phyloP scores from a whole-genome alignment of 1,140 invertebrate species.

The Cecropterus lyciades region DNA sequence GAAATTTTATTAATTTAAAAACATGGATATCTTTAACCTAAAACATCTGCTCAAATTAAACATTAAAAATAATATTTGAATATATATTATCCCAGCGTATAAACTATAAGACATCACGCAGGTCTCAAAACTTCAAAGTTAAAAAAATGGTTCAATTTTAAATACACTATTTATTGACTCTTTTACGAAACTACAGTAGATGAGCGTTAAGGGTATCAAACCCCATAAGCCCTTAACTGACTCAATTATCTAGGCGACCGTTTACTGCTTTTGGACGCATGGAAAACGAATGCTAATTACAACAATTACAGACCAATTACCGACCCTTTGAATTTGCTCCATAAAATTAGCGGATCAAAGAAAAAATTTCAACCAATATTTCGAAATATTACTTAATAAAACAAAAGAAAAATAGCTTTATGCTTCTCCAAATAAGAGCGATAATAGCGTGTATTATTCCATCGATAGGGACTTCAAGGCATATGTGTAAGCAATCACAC shows the following conservation, averaged over 20 bases:
- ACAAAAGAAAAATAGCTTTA: conserved; percentile 13
- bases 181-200: no score
- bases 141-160: no score
- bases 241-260: neutral
- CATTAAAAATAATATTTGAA: no score
- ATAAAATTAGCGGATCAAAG: conserved; percentile 42
- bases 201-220: neutral
- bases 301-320: conserved; percentile 19
- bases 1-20: no score
- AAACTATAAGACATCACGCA: no score
- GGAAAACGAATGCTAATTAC: conserved; percentile 26
- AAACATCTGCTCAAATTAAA: no score
- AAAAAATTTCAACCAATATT: conserved; percentile 19
- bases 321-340: conserved; percentile 8
- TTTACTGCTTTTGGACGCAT: conserved; percentile 5
- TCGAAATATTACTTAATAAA: conserved; percentile 5
- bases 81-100: no score
- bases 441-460: neutral
- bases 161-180: no score
- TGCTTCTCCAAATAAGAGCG: neutral
- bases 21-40: no score
- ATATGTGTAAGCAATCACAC: conserved; percentile 24
- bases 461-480: conserved; percentile 11
- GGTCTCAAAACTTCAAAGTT: no score
- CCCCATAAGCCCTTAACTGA: neutral